Evolutionary conservation across 2,888 invertebrate species (phyloP), one percentile per base, ranked within the genome.

Genomic region (Oscheius onirici): DNA sequence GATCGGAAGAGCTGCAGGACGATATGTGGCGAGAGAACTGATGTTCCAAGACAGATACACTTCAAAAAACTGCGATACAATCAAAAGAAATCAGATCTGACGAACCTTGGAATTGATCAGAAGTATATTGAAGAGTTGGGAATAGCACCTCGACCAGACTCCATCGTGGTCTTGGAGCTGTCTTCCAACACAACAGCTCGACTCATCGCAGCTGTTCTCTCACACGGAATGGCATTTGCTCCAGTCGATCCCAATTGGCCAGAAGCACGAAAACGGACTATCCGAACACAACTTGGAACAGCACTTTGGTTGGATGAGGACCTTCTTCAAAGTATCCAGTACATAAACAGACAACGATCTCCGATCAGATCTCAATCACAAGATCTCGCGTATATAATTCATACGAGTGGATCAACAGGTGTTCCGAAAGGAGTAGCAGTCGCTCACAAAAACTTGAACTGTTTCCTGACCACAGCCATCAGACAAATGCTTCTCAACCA

Each of bases 351-450:
- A 46, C 15, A 26, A 44, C 3, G 3, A 17, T 17, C 15, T 49
- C 22, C 17, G 22, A 6, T 28, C 1, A 34, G 58, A 58, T 17
- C 22, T 40, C 10, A 40, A 17, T 26, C 49, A 8, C 8, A 24
- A 24, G 74, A 81, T 51, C 46, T 80, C 11, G 71, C 73, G 1
- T 86, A 86, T 65, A 75, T 84, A 11, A 79, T 86, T 40, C 84
- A 82, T 67, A 86, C 86, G 0, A 84, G 84, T 71, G 86, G 86
- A 11, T 81, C 84, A 11, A 86, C 86, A 8, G 85, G 84, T 22
- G 71, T 68, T 13, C 84, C 86, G n/a, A 86, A 86, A 75, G 83
- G 79, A 46, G 86, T 86, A 17, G 69, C 74, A 22, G 77, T 86
- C 57, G 54, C 73, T 6, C 75, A 82, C 52, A 41, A 55, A 8